Percentiles rank a stretch among this genome's conserved stretches.
phyloP scores from a whole-genome alignment of 1,140 invertebrate species.

The Acromyrmex heyeri region DNA sequence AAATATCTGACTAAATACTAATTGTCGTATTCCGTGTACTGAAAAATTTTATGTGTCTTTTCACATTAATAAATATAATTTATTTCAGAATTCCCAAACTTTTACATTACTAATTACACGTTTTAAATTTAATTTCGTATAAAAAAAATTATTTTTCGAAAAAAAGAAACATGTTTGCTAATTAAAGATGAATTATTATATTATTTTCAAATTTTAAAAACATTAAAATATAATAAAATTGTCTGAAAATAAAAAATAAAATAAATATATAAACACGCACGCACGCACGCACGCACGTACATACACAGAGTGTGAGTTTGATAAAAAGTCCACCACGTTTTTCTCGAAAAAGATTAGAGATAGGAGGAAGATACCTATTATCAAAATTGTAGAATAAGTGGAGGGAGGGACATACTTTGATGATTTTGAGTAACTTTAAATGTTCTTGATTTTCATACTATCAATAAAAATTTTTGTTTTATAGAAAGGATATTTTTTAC shows the following conservation, averaged over 20 bases:
- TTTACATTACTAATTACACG: neutral
- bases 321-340: too few relatives aligned
- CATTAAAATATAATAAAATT: neutral
- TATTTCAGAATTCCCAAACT: conserved; percentile 25
- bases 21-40: neutral
- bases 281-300: too few relatives aligned
- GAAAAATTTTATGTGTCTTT: neutral
- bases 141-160: neutral
- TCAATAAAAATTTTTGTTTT: too few relatives aligned
- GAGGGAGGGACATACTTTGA: too few relatives aligned
- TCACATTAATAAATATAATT: neutral
- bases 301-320: too few relatives aligned
- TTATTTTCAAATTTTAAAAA: neutral
- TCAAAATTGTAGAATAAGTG: too few relatives aligned
- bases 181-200: neutral
- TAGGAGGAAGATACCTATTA: too few relatives aligned
- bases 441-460: too few relatives aligned
- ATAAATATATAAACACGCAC: neutral
- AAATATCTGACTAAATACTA: neutral
- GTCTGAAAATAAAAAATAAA: neutral
- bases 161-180: neutral
- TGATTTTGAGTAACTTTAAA: too few relatives aligned
- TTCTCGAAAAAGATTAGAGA: too few relatives aligned
- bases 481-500: too few relatives aligned
- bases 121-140: neutral